A percentile compares a stretch with the other conserved stretches of the same genome.
Evolutionary conservation across 2,113 vertebrate species (phyloP).

Genomic region (Pelusios castaneus): DNA sequence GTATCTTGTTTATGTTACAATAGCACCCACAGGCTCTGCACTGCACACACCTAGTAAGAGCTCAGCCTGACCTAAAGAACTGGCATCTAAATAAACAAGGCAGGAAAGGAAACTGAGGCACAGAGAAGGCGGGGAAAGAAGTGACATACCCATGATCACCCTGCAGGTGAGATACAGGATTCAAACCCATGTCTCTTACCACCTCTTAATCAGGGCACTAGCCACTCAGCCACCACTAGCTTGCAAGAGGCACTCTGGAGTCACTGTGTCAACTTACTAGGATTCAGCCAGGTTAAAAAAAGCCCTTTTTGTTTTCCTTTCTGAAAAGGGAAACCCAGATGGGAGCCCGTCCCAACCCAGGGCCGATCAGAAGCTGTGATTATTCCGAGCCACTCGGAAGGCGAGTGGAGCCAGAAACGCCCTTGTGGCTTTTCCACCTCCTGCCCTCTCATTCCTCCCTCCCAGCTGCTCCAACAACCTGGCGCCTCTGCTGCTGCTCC

Average conservation of each 20-base stretch:
- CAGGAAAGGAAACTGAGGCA: background rate
- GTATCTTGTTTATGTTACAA: background rate
- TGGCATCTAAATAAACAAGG: background rate
- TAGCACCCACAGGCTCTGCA: background rate
- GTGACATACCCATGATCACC: background rate
- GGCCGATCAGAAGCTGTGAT: background rate
- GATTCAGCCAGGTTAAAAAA: background rate
- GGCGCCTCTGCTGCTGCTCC: background rate
- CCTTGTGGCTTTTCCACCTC: background rate
- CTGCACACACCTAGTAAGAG: too few species aligned
- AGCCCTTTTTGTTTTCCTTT: background rate
- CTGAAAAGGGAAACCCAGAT: background rate
- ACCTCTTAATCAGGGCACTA: background rate
- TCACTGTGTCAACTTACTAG: too few species aligned
- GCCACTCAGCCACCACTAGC: background rate
- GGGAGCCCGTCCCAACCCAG: background rate
- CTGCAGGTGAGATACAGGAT: background rate
- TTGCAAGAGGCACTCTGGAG: background rate
- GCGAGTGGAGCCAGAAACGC: background rate
- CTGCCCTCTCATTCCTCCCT: background rate
- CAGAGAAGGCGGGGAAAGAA: too few species aligned
- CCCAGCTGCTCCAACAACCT: background rate
- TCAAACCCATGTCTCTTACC: background rate
- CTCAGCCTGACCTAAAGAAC: background rate
- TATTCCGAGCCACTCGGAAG: background rate